These are phyloP conservation scores for Pollimyrus isidori DNA, from an alignment of 2,113 vertebrate species.

Conservation along the genomic window DNA sequence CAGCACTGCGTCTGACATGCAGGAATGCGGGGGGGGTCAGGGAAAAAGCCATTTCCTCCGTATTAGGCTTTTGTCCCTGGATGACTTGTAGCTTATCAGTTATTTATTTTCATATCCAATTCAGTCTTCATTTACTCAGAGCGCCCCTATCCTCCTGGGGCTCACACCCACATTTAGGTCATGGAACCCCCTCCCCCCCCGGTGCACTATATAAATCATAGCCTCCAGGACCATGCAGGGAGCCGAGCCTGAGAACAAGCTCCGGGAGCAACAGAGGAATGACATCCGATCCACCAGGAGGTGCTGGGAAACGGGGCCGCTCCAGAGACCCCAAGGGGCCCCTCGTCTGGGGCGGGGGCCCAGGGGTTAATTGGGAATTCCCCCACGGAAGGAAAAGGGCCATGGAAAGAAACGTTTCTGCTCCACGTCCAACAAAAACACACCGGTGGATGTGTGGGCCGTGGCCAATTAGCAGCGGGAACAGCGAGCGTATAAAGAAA, in stretches of 20 bases:
- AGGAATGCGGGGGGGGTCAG: slow-evolving; percentile 21
- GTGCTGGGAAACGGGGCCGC: background rate
- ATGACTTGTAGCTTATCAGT: background rate
- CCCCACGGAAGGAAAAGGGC: slow-evolving; percentile 38
- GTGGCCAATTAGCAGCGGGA: slow-evolving; percentile 39
- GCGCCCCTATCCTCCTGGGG: slow-evolving; percentile 24
- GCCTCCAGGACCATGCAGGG: slow-evolving; percentile 39
- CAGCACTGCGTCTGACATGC: background rate
- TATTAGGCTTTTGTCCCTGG: slow-evolving; percentile 14
- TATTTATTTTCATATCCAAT: slow-evolving; percentile 28
- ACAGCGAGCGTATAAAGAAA: slow-evolving; percentile 31
- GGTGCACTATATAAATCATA: slow-evolving; percentile 50
- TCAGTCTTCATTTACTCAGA: slow-evolving; percentile 13
- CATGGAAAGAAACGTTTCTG: slow-evolving; percentile 39
- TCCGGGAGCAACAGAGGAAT: background rate
- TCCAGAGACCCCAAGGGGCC: slow-evolving; percentile 40
- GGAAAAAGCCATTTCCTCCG: slow-evolving; percentile 1
- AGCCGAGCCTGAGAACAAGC: slow-evolving; percentile 46
- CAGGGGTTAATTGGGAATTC: slow-evolving; percentile 54
- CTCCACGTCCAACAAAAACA: slow-evolving; percentile 54
- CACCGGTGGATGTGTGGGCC: slow-evolving; percentile 40
- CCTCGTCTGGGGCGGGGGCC: slow-evolving; percentile 25
- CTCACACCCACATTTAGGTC: slow-evolving; percentile 20
- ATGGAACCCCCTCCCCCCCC: background rate
- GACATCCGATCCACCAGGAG: slow-evolving; percentile 14